Conservation (phyloP, 2,888 invertebrate species). For the Philereme transversata region DNA sequence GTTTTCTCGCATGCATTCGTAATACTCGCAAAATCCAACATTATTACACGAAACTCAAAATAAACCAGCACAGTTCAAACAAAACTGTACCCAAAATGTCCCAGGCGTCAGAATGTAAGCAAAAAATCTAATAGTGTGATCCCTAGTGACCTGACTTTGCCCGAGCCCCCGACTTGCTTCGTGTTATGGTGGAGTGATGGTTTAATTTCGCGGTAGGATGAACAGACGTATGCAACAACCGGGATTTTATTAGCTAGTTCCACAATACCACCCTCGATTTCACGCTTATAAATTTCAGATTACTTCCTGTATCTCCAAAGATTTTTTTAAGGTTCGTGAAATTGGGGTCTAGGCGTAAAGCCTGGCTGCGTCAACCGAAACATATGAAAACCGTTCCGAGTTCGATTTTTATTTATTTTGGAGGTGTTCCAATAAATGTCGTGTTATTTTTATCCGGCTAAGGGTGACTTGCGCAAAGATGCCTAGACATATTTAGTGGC, state of each 20-base stretch:
- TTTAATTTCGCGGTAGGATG: constrained; percentile 53
- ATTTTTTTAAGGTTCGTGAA: constrained; percentile 7
- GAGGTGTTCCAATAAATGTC: too few species aligned
- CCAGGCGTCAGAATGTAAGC: constrained; percentile 23
- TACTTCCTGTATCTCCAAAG: constrained; percentile 20
- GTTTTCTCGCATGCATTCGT: too few species aligned
- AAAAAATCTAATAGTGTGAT: constrained; percentile 29
- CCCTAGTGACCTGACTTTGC: constrained; percentile 1
- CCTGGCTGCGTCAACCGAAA: not conserved
- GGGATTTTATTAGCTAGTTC: constrained; percentile 39
- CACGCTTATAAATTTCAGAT: constrained; percentile 37
- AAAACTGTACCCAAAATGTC: constrained; percentile 13
- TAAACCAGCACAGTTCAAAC: constrained; percentile 16
- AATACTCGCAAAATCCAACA: not conserved
- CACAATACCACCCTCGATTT: constrained; percentile 36
- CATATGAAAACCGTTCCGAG: not conserved
- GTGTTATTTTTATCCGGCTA: too few species aligned
- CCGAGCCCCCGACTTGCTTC: constrained; percentile 13
- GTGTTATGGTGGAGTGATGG: constrained; percentile 37
- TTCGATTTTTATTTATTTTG: not conserved
- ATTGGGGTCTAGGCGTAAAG: constrained; percentile 3
- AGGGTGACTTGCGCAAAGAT: too few species aligned
- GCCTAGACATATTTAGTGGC: too few species aligned
- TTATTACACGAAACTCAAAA: constrained; percentile 7
- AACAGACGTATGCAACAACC: constrained; percentile 38